phyloP scores from a whole-genome alignment of 2,797 vertebrate genomes.

The Pipistrellus kuhlii region DNA sequence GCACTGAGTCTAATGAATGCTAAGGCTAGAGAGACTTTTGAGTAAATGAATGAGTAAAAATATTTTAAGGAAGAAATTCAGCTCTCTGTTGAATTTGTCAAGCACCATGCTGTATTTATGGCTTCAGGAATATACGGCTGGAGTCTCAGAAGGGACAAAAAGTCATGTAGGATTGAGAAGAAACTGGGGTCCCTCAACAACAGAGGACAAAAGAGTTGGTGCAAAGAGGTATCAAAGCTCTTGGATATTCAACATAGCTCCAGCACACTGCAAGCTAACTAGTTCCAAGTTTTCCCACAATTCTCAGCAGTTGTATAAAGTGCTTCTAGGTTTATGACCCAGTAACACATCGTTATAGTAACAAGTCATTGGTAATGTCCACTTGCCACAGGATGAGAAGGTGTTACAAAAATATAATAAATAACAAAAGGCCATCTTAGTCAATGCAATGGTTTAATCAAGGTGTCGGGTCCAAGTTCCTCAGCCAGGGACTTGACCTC shows the following conservation, averaged over 20 bases:
- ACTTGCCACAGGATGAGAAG: neutral
- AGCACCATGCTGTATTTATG: neutral
- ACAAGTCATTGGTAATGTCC: conserved; percentile 21
- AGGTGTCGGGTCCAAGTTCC: too few relatives aligned
- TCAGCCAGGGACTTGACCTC: too few relatives aligned
- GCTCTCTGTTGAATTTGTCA: neutral
- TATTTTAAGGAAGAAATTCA: conserved; percentile 34
- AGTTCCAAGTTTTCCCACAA: neutral
- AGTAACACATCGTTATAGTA: conserved; percentile 33
- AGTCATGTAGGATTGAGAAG: conserved; percentile 9
- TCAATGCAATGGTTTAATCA: neutral
- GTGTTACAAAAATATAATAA: conserved; percentile 49
- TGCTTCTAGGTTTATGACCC: conserved; percentile 40
- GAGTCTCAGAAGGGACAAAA: neutral
- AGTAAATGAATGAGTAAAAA: neutral
- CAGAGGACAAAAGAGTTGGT: neutral
- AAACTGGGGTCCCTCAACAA: neutral
- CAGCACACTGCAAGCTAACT: neutral
- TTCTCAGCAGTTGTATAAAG: conserved; percentile 1
- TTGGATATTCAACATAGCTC: neutral
- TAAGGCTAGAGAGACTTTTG: neutral
- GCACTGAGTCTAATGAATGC: neutral
- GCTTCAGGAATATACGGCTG: neutral
- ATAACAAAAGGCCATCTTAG: conserved; percentile 29
- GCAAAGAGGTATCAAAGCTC: neutral